These are phyloP conservation scores for Aplysia californica DNA, from an alignment of 1,140 invertebrate species.

Conservation along the genomic window DNA sequence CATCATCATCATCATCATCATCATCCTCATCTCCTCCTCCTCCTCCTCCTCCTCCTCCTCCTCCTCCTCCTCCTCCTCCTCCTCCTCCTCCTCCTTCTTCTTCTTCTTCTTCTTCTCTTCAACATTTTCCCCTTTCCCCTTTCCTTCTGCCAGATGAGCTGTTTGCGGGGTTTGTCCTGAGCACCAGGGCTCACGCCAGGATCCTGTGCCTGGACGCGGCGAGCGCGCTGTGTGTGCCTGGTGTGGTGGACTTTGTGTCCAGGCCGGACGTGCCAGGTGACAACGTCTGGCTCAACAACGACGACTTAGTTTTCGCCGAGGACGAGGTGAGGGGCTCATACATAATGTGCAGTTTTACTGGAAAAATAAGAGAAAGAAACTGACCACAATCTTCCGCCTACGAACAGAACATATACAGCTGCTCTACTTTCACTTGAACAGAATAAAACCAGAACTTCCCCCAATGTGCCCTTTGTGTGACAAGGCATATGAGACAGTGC, in stretches of 20 bases:
- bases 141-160: slow-evolving; percentile 66
- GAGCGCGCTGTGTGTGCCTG: slow-evolving; percentile 79
- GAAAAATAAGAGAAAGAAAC: too few species aligned
- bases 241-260: slow-evolving; percentile 69
- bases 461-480: too few species aligned
- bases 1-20: background rate
- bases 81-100: background rate
- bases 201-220: slow-evolving; percentile 76
- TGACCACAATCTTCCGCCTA: too few species aligned
- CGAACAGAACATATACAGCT: too few species aligned
- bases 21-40: too few species aligned
- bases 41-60: background rate
- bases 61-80: background rate
- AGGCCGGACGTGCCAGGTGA: slow-evolving; percentile 56
- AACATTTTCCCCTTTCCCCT: background rate
- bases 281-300: slow-evolving; percentile 39
- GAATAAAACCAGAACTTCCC: too few species aligned
- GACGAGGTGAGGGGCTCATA: slow-evolving; percentile 37
- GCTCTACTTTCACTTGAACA: too few species aligned
- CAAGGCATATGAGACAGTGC: too few species aligned
- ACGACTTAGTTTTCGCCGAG: slow-evolving; percentile 54
- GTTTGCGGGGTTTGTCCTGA: slow-evolving; percentile 82
- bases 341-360: too few species aligned
- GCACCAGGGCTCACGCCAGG: slow-evolving; percentile 83
- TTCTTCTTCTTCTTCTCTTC: background rate